These are phyloP conservation scores for Ciconia nigra DNA, from an alignment of 2,797 vertebrate genomes.

Conservation along the genomic window DNA sequence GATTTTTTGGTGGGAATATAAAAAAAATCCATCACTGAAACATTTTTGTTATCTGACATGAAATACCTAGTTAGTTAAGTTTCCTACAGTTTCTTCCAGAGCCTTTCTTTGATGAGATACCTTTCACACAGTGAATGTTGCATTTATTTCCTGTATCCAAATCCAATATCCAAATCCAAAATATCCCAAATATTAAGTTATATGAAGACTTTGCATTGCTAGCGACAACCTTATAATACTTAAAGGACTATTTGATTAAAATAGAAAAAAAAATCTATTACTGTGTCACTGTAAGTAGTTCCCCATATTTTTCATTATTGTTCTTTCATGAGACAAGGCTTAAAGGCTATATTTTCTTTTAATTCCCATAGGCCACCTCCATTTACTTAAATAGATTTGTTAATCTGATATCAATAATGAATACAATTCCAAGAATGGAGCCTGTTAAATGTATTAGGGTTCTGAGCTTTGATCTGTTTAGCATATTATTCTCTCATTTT, in stretches of 20 bases:
- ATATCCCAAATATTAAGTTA: background rate
- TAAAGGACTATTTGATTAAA: background rate
- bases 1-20: background rate
- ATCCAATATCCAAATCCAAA: background rate
- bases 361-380: background rate
- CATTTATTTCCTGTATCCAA: background rate
- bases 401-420: background rate
- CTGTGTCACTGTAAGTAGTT: background rate
- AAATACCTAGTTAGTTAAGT: background rate
- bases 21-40: background rate
- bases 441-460: background rate
- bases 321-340: background rate
- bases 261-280: background rate
- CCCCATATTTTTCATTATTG: background rate
- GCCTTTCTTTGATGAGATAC: background rate
- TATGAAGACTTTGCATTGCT: background rate
- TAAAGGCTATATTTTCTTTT: background rate
- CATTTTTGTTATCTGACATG: background rate
- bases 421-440: background rate
- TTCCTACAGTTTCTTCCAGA: background rate
- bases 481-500: background rate
- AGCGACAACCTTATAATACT: background rate
- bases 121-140: background rate
- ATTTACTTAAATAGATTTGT: background rate
- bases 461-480: background rate